These are phyloP conservation scores for Lasiurus cinereus DNA, from an alignment of 2,113 vertebrate species.

Conservation along the genomic window DNA sequence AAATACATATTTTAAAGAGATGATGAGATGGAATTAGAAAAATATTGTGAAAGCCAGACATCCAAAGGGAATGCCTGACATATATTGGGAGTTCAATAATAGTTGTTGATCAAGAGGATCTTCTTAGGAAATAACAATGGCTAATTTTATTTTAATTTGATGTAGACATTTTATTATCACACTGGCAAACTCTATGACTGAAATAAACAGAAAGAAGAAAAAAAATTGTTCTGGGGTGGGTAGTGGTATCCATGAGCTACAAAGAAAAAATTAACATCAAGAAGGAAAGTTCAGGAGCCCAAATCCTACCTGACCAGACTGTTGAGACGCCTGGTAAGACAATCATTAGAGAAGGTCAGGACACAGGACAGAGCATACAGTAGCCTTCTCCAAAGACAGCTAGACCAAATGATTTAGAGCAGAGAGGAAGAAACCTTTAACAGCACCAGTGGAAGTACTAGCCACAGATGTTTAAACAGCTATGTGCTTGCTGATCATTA, in stretches of 20 bases:
- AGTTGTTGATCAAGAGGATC: neutral
- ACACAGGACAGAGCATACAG: neutral
- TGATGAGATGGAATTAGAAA: neutral
- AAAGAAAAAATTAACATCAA: neutral
- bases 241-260: rapidly evolving
- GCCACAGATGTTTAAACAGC: neutral
- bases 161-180: neutral
- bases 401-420: conserved; percentile 26
- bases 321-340: neutral
- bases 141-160: neutral
- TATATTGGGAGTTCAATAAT: neutral
- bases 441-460: neutral
- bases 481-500: conserved; percentile 31
- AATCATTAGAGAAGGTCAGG: neutral
- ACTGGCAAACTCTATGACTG: neutral
- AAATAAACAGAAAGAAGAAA: neutral
- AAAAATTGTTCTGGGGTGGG: neutral
- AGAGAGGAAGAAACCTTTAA: neutral
- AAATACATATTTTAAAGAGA: neutral
- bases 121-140: neutral
- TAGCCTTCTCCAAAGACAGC: neutral
- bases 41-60: neutral
- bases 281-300: neutral
- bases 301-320: neutral
- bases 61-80: neutral